Evolutionary conservation across 2,888 invertebrate species (phyloP), one percentile per base, ranked within the genome.

Genomic region (Teinopalpus imperialis): DNA sequence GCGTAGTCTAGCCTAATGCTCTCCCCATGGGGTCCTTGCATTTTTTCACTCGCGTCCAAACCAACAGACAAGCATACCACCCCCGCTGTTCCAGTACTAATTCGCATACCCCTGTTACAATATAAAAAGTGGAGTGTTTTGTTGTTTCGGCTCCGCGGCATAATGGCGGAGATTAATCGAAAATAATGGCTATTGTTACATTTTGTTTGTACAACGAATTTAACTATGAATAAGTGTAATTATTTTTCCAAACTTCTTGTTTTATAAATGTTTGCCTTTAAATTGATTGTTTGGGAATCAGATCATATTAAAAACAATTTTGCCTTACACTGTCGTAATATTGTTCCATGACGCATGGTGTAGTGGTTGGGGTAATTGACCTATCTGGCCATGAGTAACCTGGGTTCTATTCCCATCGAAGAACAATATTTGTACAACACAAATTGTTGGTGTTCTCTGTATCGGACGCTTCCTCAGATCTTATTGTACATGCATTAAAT

Each of bases 11-110:
- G 27, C 6, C 23, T 43, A 43, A 30, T 30, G 14, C 35, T 27
- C 43, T 10, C 35, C 29, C 29, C 36, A 43, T 27, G 57, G 56
- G 68, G 68, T 59, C 48, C 55, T 51, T 48, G 46, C 35, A 43
- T 67, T 69, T 69, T 70, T 74, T n/a, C 70, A 67, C 56, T 54
- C 55, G 45, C 55, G 51, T 23, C 45, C 35, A 36, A 29, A 14
- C 35, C 48, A 54, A 51, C 52, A 44, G 50, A 51, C 56, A 52
- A 54, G 61, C 63, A 66, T 59, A 57, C 53, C 49, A 45, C 66
- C 61, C 74, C 75, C 60, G 69, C 69, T 68, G 75, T 49, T 65
- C 55, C 35, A 26, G 41, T 48, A 57, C 63, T 66, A 69, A 70
- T 75, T 74, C 66, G 64, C 63, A 57, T 35, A 29, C 27, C 35